Evolutionary conservation across 53 echinoderm and acorn worm genomes (phyloP).

Genomic region (Echinometra lucunter): DNA sequence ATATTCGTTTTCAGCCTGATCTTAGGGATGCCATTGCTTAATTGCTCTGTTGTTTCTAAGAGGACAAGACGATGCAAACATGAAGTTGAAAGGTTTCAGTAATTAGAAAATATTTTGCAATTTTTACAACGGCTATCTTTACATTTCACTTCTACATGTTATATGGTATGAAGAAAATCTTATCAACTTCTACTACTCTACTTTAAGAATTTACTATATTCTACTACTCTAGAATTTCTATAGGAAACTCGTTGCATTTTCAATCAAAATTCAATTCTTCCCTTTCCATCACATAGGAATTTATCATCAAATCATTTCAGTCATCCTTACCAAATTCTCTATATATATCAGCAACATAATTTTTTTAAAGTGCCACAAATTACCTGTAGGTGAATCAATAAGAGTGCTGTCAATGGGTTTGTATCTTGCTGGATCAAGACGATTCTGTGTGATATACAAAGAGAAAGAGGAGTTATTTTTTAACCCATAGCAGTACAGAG

Average conservation of each 20-base stretch:
- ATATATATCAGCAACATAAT: background rate
- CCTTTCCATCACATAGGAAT: no score
- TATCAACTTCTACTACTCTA: no score
- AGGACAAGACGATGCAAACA: background rate
- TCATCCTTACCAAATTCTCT: no score
- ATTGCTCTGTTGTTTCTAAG: conserved; percentile 4
- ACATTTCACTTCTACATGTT: background rate
- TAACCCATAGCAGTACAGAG: no score
- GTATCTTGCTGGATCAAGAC: conserved; percentile 60
- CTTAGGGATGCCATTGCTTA: conserved; percentile 33
- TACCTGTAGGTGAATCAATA: conserved; percentile 55
- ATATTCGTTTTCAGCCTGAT: conserved; percentile 29
- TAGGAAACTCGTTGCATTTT: no score
- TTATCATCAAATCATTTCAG: no score
- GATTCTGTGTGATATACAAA: conserved; percentile 13
- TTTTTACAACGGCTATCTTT: background rate
- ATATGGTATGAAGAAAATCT: no score
- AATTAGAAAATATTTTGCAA: background rate
- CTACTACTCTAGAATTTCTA: no score
- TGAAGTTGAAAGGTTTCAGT: background rate
- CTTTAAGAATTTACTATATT: no score
- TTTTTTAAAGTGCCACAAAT: background rate
- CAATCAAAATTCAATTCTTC: no score
- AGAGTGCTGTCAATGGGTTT: conserved; percentile 56
- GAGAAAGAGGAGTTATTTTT: no score